Evolutionary conservation across 1,140 invertebrate genomes (phyloP).

Genomic region (Reticulitermes speratus): DNA sequence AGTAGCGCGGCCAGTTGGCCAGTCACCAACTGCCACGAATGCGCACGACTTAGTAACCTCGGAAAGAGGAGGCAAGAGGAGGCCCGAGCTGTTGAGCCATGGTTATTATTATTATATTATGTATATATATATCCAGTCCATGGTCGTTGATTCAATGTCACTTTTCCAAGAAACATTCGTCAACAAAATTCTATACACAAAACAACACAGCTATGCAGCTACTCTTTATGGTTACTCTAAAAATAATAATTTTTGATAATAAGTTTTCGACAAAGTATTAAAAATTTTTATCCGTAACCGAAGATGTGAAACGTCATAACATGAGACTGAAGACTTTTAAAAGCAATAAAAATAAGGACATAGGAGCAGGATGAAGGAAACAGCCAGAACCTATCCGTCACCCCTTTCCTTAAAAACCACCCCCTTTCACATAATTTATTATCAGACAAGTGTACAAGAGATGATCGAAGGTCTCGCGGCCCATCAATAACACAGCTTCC

Average conservation of each 20-base stretch:
- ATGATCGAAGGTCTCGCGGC: not conserved
- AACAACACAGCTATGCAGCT: too few species aligned
- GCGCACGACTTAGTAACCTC: too few species aligned
- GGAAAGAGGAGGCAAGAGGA: too few species aligned
- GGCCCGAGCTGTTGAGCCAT: too few species aligned
- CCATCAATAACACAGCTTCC: slow-evolving; percentile 17
- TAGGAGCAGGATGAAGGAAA: not conserved
- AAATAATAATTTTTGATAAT: not conserved
- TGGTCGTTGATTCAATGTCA: not conserved
- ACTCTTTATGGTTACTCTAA: too few species aligned
- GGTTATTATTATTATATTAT: too few species aligned
- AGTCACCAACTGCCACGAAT: too few species aligned
- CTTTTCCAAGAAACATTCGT: not conserved
- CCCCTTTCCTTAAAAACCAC: not conserved
- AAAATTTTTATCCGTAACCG: not conserved
- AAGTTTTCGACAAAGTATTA: not conserved
- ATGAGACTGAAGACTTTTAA: not conserved
- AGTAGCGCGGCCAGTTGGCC: too few species aligned
- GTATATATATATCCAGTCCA: too few species aligned
- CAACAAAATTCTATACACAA: too few species aligned
- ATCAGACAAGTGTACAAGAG: not conserved
- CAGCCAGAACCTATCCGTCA: not conserved
- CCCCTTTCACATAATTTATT: not conserved
- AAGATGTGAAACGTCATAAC: not conserved
- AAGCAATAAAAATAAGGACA: not conserved